Percentiles rank a stretch among this genome's conserved stretches.
Conservation (phyloP, 1,140 invertebrate species). For the Camponotus pennsylvanicus region DNA sequence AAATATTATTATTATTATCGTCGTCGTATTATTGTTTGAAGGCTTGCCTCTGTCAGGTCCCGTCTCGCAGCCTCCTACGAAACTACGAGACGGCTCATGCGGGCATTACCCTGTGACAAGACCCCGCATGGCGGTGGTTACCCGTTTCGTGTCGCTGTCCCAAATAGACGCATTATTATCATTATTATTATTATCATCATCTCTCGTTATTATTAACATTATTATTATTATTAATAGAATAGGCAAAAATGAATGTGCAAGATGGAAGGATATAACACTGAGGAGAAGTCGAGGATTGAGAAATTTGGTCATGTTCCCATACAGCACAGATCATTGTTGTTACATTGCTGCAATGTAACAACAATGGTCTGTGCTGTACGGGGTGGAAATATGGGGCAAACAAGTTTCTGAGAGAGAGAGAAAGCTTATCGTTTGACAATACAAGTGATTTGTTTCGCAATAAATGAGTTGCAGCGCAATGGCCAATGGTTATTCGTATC, state of each 20-base stretch:
- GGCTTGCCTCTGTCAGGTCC: neutral
- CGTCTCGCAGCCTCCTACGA: neutral
- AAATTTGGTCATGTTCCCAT: neutral
- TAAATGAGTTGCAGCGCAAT: conserved; percentile 3
- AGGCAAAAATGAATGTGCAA: neutral
- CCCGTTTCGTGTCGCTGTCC: conserved; percentile 21
- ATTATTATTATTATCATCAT: conserved; percentile 24
- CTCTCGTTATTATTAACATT: neutral
- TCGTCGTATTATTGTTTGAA: conserved; percentile 41
- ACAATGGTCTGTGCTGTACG: too few relatives aligned
- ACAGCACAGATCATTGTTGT: too few relatives aligned
- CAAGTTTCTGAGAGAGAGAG: conserved; percentile 1
- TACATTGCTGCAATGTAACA: too few relatives aligned
- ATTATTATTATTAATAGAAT: conserved; percentile 44
- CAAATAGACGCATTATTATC: conserved; percentile 25
- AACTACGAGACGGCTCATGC: neutral
- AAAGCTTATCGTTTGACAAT: neutral
- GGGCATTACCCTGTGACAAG: conserved; percentile 20
- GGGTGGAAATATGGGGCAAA: neutral
- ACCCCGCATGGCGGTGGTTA: neutral
- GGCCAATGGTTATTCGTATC: neutral
- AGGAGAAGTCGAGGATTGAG: neutral
- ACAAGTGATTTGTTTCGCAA: neutral
- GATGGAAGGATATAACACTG: neutral
- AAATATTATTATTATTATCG: conserved; percentile 55